These are phyloP conservation scores for Cherax quadricarinatus DNA, from an alignment of 1,140 invertebrate genomes.

Conservation along the genomic window DNA sequence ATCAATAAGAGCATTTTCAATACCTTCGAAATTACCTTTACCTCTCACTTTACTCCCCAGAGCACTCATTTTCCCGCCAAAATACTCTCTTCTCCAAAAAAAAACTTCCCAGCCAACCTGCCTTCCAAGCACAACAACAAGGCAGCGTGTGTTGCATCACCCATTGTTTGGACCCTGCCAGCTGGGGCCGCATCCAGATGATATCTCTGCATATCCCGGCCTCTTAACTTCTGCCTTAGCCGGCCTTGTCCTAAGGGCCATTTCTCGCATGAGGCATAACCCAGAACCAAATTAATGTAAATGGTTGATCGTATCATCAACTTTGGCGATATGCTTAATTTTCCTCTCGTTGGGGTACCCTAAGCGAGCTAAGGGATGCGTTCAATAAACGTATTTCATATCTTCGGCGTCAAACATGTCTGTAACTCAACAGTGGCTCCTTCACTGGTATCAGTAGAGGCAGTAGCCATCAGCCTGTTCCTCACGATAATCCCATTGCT, in stretches of 20 bases:
- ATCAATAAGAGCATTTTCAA: no score
- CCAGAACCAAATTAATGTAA: constrained; percentile 7
- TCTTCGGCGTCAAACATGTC: no score
- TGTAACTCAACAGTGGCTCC: no score
- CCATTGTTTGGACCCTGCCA: constrained; percentile 18
- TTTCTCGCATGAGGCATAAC: not conserved
- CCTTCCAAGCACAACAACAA: no score
- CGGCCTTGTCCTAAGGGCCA: not conserved
- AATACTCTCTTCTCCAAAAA: no score
- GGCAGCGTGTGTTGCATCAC: not conserved
- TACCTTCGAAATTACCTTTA: no score
- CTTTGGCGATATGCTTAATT: not conserved
- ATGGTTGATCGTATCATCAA: constrained; percentile 6
- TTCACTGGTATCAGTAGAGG: no score
- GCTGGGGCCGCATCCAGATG: constrained; percentile 7
- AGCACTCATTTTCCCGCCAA: no score
- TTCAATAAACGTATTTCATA: no score
- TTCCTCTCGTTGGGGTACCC: not conserved
- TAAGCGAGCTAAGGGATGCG: not conserved
- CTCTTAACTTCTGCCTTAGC: not conserved
- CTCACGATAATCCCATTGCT: not conserved
- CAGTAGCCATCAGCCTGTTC: not conserved
- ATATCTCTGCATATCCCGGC: not conserved
- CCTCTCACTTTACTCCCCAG: no score
- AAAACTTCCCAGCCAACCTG: no score